phyloP scores from a whole-genome alignment of 2,888 invertebrate species.

The Mystacides longicornis region DNA sequence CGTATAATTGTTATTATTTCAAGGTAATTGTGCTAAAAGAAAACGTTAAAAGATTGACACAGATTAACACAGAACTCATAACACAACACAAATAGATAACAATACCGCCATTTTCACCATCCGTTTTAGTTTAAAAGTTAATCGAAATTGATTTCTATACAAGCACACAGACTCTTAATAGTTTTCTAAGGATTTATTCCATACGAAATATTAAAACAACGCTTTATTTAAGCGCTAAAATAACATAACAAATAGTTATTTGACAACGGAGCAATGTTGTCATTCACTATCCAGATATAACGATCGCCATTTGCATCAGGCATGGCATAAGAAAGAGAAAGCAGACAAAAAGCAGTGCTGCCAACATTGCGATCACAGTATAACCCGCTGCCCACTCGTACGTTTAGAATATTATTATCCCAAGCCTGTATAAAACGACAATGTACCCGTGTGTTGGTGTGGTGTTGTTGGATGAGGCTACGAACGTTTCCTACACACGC shows the following conservation, averaged over 20 bases:
- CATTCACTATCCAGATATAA: slow-evolving; percentile 45
- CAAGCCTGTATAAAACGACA: neutral
- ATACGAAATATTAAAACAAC: neutral
- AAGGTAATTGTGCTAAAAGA: slow-evolving; percentile 3
- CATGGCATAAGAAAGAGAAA: slow-evolving; percentile 22
- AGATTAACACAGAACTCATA: slow-evolving; percentile 22
- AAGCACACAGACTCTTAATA: neutral
- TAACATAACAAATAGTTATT: slow-evolving; percentile 17
- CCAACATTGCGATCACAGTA: slow-evolving; percentile 6
- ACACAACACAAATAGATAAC: slow-evolving; percentile 47
- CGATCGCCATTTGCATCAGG: slow-evolving; percentile 39
- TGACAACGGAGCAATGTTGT: slow-evolving; percentile 37
- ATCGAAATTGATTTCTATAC: neutral
- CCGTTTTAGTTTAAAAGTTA: slow-evolving; percentile 17
- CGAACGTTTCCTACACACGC: neutral
- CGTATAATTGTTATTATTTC: neutral
- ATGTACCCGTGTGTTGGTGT: neutral
- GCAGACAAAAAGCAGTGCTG: slow-evolving; percentile 13
- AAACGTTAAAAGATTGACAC: slow-evolving; percentile 36
- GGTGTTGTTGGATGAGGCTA: neutral
- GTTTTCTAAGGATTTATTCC: neutral
- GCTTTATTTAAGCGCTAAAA: neutral
- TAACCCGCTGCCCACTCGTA: neutral
- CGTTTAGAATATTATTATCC: neutral
- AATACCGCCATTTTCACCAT: slow-evolving; percentile 50